phyloP scores from a whole-genome alignment of 2,888 invertebrate species.

The Phoronis australis region DNA sequence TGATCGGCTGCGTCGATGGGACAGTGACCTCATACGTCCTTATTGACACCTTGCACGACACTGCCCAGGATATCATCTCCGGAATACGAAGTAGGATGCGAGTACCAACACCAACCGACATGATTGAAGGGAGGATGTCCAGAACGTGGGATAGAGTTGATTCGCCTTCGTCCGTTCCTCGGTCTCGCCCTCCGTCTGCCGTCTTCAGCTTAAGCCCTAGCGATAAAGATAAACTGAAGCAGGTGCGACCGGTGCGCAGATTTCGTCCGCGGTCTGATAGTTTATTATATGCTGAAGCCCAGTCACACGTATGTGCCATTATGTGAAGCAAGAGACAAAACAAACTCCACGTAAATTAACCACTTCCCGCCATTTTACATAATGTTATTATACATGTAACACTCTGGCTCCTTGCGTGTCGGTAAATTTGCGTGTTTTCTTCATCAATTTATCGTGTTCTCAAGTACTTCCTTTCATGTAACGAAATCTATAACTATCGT shows the following conservation, averaged over 20 bases:
- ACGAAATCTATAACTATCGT: too few relatives aligned
- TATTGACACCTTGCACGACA: constrained; percentile 21
- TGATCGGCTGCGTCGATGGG: constrained; percentile 46
- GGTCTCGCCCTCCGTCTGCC: neutral
- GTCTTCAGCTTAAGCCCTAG: neutral
- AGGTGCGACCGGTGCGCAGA: neutral
- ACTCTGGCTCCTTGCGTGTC: too few relatives aligned
- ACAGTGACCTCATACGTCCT: constrained; percentile 40
- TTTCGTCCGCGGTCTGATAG: neutral
- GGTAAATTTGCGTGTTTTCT: too few relatives aligned
- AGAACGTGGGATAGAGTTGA: neutral
- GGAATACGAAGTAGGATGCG: neutral
- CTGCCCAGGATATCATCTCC: neutral
- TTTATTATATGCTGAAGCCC: neutral
- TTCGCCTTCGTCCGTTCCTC: neutral
- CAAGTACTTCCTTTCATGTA: too few relatives aligned
- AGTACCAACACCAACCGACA: neutral
- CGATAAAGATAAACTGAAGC: neutral
- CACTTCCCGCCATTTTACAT: too few relatives aligned
- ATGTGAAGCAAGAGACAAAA: too few relatives aligned
- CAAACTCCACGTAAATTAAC: too few relatives aligned
- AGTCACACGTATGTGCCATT: neutral
- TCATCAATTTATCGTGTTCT: too few relatives aligned
- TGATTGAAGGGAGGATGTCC: neutral
- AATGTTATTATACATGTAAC: too few relatives aligned